phyloP scores from a whole-genome alignment of 2,797 vertebrate species.

The Gymnothorax reevesii region DNA sequence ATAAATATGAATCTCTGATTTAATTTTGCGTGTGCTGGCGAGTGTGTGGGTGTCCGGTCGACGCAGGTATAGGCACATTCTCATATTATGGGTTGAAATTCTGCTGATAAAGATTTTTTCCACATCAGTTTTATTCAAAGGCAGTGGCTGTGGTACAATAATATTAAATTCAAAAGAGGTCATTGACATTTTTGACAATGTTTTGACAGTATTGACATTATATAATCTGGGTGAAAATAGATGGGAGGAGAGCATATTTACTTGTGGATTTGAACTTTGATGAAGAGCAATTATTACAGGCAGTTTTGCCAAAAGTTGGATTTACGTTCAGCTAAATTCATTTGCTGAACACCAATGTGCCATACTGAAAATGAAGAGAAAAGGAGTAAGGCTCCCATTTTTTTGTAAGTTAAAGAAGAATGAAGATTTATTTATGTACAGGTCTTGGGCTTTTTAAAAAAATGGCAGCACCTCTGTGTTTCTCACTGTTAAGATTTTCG shows the following conservation, averaged over 20 bases:
- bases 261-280: background rate
- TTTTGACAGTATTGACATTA: background rate
- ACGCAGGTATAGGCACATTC: background rate
- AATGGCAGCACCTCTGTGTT: too few species aligned
- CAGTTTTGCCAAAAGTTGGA: background rate
- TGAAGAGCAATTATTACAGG: background rate
- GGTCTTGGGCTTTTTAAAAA: too few species aligned
- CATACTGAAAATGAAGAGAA: background rate
- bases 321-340: too few species aligned
- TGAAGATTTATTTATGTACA: too few species aligned
- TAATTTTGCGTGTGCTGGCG: background rate
- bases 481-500: too few species aligned
- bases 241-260: background rate
- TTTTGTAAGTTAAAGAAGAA: too few species aligned
- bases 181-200: background rate
- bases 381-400: background rate
- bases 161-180: background rate
- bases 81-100: background rate
- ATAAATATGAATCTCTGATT: background rate
- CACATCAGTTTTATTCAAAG: background rate
- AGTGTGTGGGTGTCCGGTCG: background rate
- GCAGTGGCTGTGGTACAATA: background rate
- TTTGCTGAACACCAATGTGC: too few species aligned
- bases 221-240: background rate
- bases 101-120: background rate